phyloP scores from a whole-genome alignment of 2,888 invertebrate species.

The Macrophya alboannulata region DNA sequence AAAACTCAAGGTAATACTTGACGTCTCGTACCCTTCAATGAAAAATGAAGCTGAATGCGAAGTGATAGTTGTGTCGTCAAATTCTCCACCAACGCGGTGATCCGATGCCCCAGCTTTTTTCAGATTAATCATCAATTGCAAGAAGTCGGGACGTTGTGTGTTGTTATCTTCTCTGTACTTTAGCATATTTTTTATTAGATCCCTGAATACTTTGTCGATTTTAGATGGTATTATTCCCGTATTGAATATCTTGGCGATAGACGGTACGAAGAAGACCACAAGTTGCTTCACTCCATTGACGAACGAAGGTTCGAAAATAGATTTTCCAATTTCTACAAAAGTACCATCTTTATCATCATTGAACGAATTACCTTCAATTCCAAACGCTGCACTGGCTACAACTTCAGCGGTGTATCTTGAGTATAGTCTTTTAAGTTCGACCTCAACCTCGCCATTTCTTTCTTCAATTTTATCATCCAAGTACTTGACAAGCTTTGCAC shows the following conservation, averaged over 20 bases:
- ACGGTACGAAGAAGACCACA: slow-evolving; percentile 55
- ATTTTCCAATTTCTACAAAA: slow-evolving; percentile 55
- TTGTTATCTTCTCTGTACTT: slow-evolving; percentile 62
- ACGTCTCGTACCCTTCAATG: slow-evolving; percentile 82
- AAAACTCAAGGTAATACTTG: slow-evolving; percentile 80
- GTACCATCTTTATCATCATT: slow-evolving; percentile 58
- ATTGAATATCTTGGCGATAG: slow-evolving; percentile 64
- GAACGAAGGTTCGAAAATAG: slow-evolving; percentile 59
- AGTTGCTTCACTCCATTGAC: slow-evolving; percentile 55
- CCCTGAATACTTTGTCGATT: slow-evolving; percentile 72
- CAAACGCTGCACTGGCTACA: slow-evolving; percentile 68
- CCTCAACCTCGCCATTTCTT: slow-evolving; percentile 72
- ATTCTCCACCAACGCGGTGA: slow-evolving; percentile 59
- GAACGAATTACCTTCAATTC: slow-evolving; percentile 70
- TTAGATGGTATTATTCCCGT: slow-evolving; percentile 72
- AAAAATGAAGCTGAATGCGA: slow-evolving; percentile 81
- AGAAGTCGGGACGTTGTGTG: slow-evolving; percentile 77
- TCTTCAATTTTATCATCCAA: slow-evolving; percentile 58
- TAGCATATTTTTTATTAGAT: slow-evolving; percentile 76
- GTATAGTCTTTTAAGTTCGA: slow-evolving; percentile 67
- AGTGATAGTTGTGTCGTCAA: slow-evolving; percentile 72
- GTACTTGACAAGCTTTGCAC: slow-evolving; percentile 64
- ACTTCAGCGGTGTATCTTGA: slow-evolving; percentile 69
- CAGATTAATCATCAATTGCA: slow-evolving; percentile 80
- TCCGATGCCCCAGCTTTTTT: slow-evolving; percentile 68